Percentiles rank a stretch among this genome's conserved stretches.
These are phyloP conservation scores for Sabellastarte sp. DNA, from an alignment of 2,888 invertebrate genomes.

Conservation along the genomic window DNA sequence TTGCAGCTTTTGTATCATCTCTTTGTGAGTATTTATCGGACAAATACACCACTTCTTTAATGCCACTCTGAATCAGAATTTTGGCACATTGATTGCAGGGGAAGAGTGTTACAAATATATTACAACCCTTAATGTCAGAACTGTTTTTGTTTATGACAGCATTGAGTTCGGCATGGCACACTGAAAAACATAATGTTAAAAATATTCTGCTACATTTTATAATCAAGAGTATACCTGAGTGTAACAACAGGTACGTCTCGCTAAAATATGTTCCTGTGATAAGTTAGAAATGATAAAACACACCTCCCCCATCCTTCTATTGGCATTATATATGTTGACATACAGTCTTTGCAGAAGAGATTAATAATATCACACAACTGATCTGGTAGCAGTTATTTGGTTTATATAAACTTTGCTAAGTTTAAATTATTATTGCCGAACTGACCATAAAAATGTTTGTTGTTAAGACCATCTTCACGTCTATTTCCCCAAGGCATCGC, in stretches of 20 bases:
- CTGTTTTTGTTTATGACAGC: constrained; percentile 90
- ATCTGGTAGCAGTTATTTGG: too few relatives aligned
- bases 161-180: constrained; percentile 97
- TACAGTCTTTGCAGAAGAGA: too few relatives aligned
- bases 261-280: too few relatives aligned
- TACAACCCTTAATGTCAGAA: constrained; percentile 74
- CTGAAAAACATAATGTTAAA: too few relatives aligned
- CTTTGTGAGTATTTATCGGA: constrained; percentile 79
- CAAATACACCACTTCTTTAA: constrained; percentile 70
- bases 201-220: too few relatives aligned
- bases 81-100: constrained; percentile 99
- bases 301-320: too few relatives aligned
- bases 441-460: constrained; percentile 82
- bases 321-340: too few relatives aligned
- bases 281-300: too few relatives aligned
- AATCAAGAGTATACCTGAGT: too few relatives aligned
- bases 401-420: too few relatives aligned
- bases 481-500: constrained; percentile 84
- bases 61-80: constrained; percentile 90
- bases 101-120: constrained; percentile 85
- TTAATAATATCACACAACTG: too few relatives aligned
- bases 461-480: constrained; percentile 67
- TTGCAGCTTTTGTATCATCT: constrained; percentile 72
- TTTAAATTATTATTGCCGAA: background rate
- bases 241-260: too few relatives aligned